These are phyloP conservation scores for Centropus bengalensis DNA, from an alignment of 2,113 vertebrate species.

Conservation along the genomic window DNA sequence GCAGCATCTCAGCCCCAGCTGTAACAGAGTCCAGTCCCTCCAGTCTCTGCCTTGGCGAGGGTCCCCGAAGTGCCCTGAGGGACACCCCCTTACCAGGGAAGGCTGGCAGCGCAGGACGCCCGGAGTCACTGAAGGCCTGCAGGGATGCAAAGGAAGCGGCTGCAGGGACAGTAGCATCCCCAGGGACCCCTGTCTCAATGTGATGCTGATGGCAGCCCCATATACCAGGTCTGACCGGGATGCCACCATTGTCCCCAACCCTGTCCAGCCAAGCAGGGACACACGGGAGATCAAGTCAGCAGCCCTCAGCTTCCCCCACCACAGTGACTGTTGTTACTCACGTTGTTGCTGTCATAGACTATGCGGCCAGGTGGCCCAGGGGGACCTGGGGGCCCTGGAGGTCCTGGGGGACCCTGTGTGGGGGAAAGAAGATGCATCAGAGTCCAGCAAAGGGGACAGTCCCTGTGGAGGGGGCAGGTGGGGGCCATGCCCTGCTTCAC, in stretches of 20 bases:
- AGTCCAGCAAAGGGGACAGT: not conserved
- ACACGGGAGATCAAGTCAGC: fast-evolving
- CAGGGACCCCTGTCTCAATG: fast-evolving
- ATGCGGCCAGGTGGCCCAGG: conserved; percentile 68
- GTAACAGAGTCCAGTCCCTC: not conserved
- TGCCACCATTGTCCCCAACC: not conserved
- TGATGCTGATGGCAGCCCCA: not conserved
- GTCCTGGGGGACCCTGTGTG: conserved; percentile 74
- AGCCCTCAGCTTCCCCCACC: not conserved
- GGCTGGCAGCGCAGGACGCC: conserved; percentile 54
- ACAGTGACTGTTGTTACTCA: not conserved
- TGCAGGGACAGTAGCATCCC: not conserved
- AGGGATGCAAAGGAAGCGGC: not conserved
- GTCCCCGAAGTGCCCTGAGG: not conserved
- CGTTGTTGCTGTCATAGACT: conserved; percentile 42
- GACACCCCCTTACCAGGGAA: conserved; percentile 59
- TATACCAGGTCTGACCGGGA: not conserved
- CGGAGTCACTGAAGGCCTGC: conserved; percentile 47
- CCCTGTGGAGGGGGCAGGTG: fast-evolving
- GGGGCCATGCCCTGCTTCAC: not conserved
- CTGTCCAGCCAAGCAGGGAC: not conserved
- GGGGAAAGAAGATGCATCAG: not conserved
- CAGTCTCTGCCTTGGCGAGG: not conserved
- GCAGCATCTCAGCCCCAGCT: not conserved
- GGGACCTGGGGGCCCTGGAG: conserved; percentile 81